phyloP scores from a whole-genome alignment of 2,797 vertebrate species.

The Silurus lanzhouensis region DNA sequence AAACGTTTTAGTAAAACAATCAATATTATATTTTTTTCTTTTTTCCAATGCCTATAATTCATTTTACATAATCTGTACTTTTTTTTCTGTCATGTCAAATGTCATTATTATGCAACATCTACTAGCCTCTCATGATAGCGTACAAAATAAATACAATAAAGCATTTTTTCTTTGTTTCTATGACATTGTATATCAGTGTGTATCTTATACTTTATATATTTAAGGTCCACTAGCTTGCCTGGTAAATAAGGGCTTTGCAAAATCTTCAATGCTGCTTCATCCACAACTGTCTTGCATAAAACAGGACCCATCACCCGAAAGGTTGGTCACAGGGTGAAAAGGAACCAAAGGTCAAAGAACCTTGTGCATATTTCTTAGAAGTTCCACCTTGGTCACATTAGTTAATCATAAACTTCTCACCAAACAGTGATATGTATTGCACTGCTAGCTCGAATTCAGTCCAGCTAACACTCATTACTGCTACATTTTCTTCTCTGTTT shows the following conservation, averaged over 20 bases:
- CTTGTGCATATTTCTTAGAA: neutral
- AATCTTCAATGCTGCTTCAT: neutral
- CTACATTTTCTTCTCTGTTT: neutral
- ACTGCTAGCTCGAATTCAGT: neutral
- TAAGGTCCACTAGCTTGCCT: neutral
- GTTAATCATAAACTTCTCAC: constrained; percentile 18
- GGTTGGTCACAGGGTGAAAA: neutral
- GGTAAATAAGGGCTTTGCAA: neutral
- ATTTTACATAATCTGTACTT: neutral
- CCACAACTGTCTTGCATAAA: neutral
- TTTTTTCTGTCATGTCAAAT: neutral
- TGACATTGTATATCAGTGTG: neutral
- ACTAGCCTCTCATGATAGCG: neutral
- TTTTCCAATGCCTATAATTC: neutral
- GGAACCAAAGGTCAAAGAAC: neutral
- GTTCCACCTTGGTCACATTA: neutral
- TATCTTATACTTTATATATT: neutral
- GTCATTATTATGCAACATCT: neutral
- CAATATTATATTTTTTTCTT: neutral
- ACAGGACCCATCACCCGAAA: neutral
- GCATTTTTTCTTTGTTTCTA: neutral
- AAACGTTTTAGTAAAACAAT: neutral
- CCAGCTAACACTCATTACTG: neutral
- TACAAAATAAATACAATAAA: neutral
- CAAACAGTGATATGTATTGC: neutral